These are phyloP conservation scores for Phyllotreta striolata DNA, from an alignment of 2,888 invertebrate species.

Conservation along the genomic window DNA sequence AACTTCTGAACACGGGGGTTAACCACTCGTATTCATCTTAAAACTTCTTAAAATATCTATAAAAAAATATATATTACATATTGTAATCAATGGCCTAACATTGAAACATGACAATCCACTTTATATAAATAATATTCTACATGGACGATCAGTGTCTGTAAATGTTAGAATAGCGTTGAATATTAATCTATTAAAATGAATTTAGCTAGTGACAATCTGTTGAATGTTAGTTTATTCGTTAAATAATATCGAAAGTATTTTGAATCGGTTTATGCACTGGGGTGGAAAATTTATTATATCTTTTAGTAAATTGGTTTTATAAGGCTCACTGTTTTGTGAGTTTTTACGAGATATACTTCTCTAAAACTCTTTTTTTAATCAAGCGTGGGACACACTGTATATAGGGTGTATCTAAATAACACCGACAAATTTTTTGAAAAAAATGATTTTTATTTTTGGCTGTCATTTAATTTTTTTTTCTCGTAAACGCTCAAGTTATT, in stretches of 20 bases:
- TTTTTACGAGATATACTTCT: no score
- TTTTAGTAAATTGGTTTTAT: neutral
- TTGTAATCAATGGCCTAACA: constrained; percentile 60
- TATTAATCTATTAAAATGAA: constrained; percentile 49
- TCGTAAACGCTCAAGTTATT: no score
- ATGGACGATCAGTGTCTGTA: constrained; percentile 48
- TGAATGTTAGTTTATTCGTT: constrained; percentile 42
- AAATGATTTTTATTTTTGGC: no score
- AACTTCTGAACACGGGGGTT: no score
- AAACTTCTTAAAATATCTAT: no score
- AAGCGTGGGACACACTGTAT: neutral
- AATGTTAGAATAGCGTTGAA: constrained; percentile 51
- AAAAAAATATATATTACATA: constrained; percentile 47
- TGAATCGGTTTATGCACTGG: constrained; percentile 12
- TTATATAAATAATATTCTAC: constrained; percentile 41
- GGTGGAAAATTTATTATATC: neutral
- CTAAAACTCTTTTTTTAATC: no score
- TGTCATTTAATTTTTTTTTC: no score
- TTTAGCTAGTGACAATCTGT: constrained; percentile 61
- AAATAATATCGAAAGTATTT: neutral
- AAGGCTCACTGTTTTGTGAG: neutral
- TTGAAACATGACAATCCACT: constrained; percentile 61
- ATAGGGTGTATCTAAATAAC: no score
- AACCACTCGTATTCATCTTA: constrained; percentile 1
- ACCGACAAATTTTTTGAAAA: no score